Evolutionary conservation across 2,797 vertebrate genomes (phyloP).

Genomic region (Thaleichthys pacificus): DNA sequence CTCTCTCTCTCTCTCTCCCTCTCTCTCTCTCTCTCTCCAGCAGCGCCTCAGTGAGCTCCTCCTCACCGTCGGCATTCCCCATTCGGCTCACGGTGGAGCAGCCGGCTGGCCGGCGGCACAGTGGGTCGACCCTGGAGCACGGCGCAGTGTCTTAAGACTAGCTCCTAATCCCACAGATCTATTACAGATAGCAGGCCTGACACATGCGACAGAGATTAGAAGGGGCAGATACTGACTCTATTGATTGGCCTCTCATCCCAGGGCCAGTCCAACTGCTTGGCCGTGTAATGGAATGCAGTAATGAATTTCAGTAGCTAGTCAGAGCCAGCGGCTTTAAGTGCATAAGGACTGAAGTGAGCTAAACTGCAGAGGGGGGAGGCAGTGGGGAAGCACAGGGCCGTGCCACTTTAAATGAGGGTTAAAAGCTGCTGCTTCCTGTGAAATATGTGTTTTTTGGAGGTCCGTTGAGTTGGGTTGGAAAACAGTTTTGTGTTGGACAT

Average conservation of each 20-base stretch:
- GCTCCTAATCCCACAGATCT: constrained; percentile 79
- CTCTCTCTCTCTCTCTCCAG: neutral
- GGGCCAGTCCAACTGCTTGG: constrained; percentile 63
- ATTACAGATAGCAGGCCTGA: constrained; percentile 78
- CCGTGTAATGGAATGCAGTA: constrained; percentile 70
- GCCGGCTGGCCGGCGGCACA: constrained; percentile 43
- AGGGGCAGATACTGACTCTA: constrained; percentile 77
- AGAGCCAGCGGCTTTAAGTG: constrained; percentile 56
- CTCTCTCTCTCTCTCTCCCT: constrained; percentile 1
- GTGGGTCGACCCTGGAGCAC: constrained; percentile 49
- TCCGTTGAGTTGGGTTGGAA: constrained; percentile 41
- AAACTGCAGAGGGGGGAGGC: constrained; percentile 23
- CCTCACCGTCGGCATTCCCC: constrained; percentile 27
- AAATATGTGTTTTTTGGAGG: constrained; percentile 27
- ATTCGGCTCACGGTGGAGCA: constrained; percentile 52
- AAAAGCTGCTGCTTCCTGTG: constrained; percentile 39
- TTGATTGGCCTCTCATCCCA: constrained; percentile 76
- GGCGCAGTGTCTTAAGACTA: constrained; percentile 72
- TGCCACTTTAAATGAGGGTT: constrained; percentile 53
- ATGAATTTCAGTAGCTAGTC: constrained; percentile 75
- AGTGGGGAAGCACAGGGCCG: constrained; percentile 26
- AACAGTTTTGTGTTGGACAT: constrained; percentile 30
- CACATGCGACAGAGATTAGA: constrained; percentile 78
- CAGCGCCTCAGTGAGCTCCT: neutral
- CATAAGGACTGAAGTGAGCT: constrained; percentile 52